A percentile compares a stretch with the other conserved stretches of the same genome.
Conservation (phyloP, 1,140 invertebrate genomes). For the Drosophila navojoa region DNA sequence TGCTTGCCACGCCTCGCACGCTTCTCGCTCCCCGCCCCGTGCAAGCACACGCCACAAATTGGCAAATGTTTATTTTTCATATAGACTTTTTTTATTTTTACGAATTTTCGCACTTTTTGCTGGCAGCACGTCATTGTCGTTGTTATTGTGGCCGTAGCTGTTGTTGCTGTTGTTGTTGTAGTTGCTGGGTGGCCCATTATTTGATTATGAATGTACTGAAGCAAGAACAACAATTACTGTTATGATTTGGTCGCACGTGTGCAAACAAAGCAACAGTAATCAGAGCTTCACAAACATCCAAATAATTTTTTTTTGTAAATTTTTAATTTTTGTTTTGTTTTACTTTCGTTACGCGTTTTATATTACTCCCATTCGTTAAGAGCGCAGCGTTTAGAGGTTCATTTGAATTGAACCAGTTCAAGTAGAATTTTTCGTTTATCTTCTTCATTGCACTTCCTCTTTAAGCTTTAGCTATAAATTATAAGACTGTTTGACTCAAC, state of each 20-base stretch:
- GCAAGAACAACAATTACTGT: constrained; percentile 37
- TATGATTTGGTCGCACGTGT: constrained; percentile 62
- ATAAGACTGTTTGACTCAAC: no score
- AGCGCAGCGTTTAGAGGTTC: not conserved
- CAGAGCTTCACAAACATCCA: constrained; percentile 10
- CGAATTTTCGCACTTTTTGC: constrained; percentile 9
- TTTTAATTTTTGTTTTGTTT: not conserved
- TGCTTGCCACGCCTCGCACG: not conserved
- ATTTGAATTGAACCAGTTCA: not conserved
- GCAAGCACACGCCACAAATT: constrained; percentile 10
- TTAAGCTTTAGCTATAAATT: no score
- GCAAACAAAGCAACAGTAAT: constrained; percentile 54
- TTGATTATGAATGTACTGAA: constrained; percentile 63
- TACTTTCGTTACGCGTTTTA: not conserved
- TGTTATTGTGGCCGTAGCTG: not conserved
- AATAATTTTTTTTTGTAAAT: not conserved
- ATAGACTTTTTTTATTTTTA: not conserved
- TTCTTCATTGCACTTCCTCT: no score
- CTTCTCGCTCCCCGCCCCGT: no score
- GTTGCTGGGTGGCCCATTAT: constrained; percentile 35
- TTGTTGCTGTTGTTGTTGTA: constrained; percentile 27
- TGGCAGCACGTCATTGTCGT: constrained; percentile 13
- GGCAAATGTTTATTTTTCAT: constrained; percentile 21
- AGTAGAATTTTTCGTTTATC: no score
- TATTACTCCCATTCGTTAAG: not conserved